Base-by-base conservation (phyloP, 2,113 vertebrate species). In the Anguilla japonica region DNA sequence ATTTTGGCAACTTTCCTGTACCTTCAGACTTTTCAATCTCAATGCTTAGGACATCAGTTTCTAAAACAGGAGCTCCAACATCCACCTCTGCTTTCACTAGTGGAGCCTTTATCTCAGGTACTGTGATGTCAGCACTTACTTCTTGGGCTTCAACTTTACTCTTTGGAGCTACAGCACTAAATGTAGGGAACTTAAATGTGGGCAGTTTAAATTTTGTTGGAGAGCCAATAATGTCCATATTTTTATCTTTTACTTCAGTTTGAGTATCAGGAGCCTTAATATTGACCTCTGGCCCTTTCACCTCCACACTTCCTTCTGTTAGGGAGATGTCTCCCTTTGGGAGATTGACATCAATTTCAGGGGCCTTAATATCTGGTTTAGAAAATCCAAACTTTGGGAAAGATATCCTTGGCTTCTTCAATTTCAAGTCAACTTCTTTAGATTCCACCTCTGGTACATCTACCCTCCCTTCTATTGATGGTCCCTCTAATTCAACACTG, bases 311-410 rank as follows among this genome's bases (percentile, higher is more conserved):
- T 78, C 41, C 87, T 20, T 90, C 90, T 85, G 87, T 84, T 81
- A 88, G 75, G 46, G 84, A 82, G 18, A 86, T 60, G 41, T 89
- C 83, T 82, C 29, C 60, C 46, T 85, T 46, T 83, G 90, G 87
- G 3, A 90, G 86, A 39, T 29, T 81, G 6, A 87, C 53, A 41
- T 90, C 83, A 75, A 26, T 71, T 63, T 91, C 83, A 86, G 91
- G 56, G 22, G 34, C 7, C 60, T 92, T 89, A 20, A 86, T 56
- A 80, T 90, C 93, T 86, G 89, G 57, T 88, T 92, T 93, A 87
- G 92, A 91, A 83, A 94, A 92, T 84, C 93, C 93, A 91, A 94
- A 87, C 84, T 11, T 92, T 0, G 93, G 88, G 57, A 94, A 60
- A 71, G 92, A 91, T 84, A 94, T 91, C 79, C 86, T 89, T 84